Evolutionary conservation across 2,797 vertebrate species (phyloP).

Genomic region (Momotus momota): DNA sequence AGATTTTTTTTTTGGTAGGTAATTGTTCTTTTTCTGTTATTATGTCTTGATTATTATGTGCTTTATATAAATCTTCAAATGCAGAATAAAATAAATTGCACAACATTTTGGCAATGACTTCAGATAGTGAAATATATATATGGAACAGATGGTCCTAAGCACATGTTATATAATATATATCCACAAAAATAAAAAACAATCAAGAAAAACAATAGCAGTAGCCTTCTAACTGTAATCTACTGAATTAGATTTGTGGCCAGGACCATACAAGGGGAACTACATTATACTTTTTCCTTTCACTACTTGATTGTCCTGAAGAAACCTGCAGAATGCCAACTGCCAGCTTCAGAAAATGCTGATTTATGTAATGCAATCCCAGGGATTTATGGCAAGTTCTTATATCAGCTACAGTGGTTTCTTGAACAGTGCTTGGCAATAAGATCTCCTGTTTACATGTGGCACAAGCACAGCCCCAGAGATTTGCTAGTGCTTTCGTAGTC

Average conservation of each 20-base stretch:
- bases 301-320: neutral
- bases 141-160: constrained; percentile 6
- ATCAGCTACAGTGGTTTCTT: neutral
- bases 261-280: neutral
- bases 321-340: neutral
- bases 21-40: neutral
- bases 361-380: neutral
- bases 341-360: neutral
- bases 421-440: neutral
- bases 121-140: neutral
- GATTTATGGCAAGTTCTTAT: neutral
- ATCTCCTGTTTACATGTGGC: rapidly evolving
- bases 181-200: neutral
- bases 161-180: neutral
- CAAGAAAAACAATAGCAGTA: neutral
- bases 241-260: neutral
- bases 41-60: neutral
- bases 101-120: neutral
- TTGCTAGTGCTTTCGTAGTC: rapidly evolving
- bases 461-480: neutral
- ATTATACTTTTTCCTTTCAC: neutral
- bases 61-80: constrained; percentile 5
- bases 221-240: neutral
- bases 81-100: constrained; percentile 1
- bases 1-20: neutral